Conservation (phyloP, 1,140 invertebrate genomes). For the Penaeus indicus region DNA sequence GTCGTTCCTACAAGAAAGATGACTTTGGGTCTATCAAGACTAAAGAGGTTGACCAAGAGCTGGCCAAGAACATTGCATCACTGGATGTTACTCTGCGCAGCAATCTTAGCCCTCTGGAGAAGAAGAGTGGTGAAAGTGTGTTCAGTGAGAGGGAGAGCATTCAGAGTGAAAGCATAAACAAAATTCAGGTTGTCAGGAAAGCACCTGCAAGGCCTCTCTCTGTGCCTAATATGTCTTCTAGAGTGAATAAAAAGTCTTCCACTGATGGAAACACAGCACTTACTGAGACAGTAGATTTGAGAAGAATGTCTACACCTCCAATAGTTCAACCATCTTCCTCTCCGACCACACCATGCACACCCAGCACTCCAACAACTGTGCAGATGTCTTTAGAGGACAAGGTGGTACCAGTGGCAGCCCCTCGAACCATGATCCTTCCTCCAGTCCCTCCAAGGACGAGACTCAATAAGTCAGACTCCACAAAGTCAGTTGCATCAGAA, state of each 20-base stretch:
- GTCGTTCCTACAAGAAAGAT: conserved; percentile 63
- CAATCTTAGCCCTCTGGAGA: conserved; percentile 17
- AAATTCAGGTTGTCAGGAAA: not conserved
- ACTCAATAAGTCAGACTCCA: conserved; percentile 18
- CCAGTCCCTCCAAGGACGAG: conserved; percentile 32
- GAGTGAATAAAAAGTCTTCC: too few relatives aligned
- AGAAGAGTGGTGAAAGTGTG: conserved; percentile 35
- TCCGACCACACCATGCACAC: not conserved
- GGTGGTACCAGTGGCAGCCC: conserved; percentile 4
- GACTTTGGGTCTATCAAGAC: conserved; percentile 63
- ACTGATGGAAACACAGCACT: too few relatives aligned
- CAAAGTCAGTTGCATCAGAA: not conserved
- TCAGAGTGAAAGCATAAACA: not conserved
- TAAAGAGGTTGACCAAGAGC: conserved; percentile 49
- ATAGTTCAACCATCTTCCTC: not conserved
- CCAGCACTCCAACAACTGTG: not conserved
- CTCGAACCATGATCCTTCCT: conserved; percentile 28
- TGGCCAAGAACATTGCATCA: conserved; percentile 60
- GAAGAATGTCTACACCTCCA: too few relatives aligned
- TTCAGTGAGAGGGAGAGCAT: conserved; percentile 37
- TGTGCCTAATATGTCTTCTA: too few relatives aligned
- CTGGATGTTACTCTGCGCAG: conserved; percentile 38
- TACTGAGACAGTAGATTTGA: too few relatives aligned
- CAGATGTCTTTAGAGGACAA: not conserved
- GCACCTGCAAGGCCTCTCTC: too few relatives aligned